phyloP scores from a whole-genome alignment of 2,113 vertebrate species.

The Sinocyclocheilus anshuiensis region DNA sequence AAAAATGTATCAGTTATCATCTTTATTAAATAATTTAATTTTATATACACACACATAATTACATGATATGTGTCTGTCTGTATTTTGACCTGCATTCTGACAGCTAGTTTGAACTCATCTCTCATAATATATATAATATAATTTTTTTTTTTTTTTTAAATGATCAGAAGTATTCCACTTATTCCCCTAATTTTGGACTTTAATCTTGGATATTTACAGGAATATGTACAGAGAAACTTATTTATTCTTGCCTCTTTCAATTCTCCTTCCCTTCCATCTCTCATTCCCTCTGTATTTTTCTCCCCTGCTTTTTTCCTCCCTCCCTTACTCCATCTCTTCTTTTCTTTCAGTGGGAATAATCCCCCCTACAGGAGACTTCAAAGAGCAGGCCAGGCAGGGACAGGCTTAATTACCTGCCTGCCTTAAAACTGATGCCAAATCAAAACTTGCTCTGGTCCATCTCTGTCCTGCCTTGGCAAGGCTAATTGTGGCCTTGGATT shows the following conservation, averaged over 20 bases:
- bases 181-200: neutral
- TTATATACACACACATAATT: neutral
- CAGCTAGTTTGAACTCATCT: too few species aligned
- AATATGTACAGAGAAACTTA: neutral
- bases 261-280: neutral
- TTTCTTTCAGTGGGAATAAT: conserved; percentile 72
- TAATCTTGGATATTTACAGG: neutral
- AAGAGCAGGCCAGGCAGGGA: conserved; percentile 74
- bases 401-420: conserved; percentile 77
- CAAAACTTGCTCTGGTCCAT: conserved; percentile 64
- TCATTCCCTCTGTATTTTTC: conserved; percentile 17
- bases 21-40: neutral
- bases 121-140: too few species aligned
- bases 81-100: too few species aligned
- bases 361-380: conserved; percentile 77
- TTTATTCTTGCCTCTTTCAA: neutral
- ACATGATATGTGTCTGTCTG: neutral
- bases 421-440: conserved; percentile 76
- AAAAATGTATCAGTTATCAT: neutral
- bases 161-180: neutral
- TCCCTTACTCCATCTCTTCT: conserved; percentile 59
- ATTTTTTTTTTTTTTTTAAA: too few species aligned
- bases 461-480: conserved; percentile 62
- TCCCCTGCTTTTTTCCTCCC: conserved; percentile 26
- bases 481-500: conserved; percentile 67